Base-by-base conservation (phyloP, 2,888 invertebrate genomes). In the Mycalesis mineus region DNA sequence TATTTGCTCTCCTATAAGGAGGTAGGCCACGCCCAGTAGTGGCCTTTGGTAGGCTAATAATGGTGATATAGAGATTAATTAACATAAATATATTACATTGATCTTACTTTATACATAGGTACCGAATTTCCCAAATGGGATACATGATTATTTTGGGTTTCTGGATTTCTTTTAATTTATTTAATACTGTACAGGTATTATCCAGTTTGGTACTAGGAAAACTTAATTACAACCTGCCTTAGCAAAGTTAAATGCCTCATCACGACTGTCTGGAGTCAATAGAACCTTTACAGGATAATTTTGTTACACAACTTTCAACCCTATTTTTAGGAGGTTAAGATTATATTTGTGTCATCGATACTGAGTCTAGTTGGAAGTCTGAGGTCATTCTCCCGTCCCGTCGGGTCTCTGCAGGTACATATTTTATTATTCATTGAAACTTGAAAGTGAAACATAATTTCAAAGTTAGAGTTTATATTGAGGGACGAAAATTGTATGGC, bases 371-470 rank as follows among this genome's bases (percentile, higher is more conserved):
- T 54, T 58, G 33, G 55, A 60, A 60, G 63, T 66, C 63, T 63
- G 65, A 70, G 73, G 72, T 69, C 73, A 69, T 73, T 72, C 67
- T 62, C 71, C 69, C 62, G 57, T 53, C 58, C 63, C 61, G 61
- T 61, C 53, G 45, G 55, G 62, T 65, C 57, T 59, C 50, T 54
- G 63, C 60, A 58, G 59, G 61, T 62, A 63, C 62, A 53, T 61
- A 64, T 52, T 42, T 52, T 52, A 60, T 65, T 65, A 64, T 65
- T 65, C 55, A 58, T 59, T 37, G 48, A 42, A 54, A 54, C 14
- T 51, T 14, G 47, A 50, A 54, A 57, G 33, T 33, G 14, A 57
- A 59, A 49, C 36, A 44, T 41, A 45, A 55, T 61, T 58, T 22
- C 41, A 61, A 59, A 52, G 55, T 40, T 40, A 31, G 39, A 59